Base-by-base conservation (phyloP, 2,888 invertebrate species). In the Torymus aiolomorphi region DNA sequence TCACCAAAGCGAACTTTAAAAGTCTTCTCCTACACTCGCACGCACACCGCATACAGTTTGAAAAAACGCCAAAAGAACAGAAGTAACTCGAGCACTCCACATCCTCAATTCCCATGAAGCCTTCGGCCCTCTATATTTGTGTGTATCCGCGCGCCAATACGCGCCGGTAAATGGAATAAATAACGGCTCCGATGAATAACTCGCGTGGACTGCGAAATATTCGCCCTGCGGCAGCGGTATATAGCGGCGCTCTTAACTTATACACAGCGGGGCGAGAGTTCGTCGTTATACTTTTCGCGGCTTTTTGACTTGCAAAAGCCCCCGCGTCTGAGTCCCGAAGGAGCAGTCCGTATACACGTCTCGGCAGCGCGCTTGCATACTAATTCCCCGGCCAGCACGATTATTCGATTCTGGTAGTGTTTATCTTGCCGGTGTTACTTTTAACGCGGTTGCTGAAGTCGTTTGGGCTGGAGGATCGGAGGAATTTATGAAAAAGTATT, bases 151-250 rank as follows among this genome's bases (percentile, higher is more conserved):
- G 18, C 57, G 8, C 20, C 42, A 10, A 42, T 42, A 42, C 42
- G 42, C 42, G 42, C 42, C 8, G 20, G 52, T 65, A 65, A 75
- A 70, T 65, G 79, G 70, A 75, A 75, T 70, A 79, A 75, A 70
- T 78, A 78, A 69, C 69, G 49, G 57, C 74, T 75, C 51, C 18
- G 69, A 75, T 66, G 59, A 79, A 79, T 75, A 66, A 71, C 59
- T 61, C n/a, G 8, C 42, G 8, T 0, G 42, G 42, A 51, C 51
- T 20, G 20, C 24, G 62, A 63, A 74, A 69, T 74, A 42, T 42
- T 42, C 42, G 8, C 42, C 42, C 42, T 42, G 42, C 42, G 42
- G 42, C 42, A 42, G 42, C 8, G 5, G 42, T 42, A 42, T 42
- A 42, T 42, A 42, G 5, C 42, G 5, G 56, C 49, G 20, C 62